These are phyloP conservation scores for Hypsopygia costalis DNA, from an alignment of 2,888 invertebrate genomes.

Conservation along the genomic window DNA sequence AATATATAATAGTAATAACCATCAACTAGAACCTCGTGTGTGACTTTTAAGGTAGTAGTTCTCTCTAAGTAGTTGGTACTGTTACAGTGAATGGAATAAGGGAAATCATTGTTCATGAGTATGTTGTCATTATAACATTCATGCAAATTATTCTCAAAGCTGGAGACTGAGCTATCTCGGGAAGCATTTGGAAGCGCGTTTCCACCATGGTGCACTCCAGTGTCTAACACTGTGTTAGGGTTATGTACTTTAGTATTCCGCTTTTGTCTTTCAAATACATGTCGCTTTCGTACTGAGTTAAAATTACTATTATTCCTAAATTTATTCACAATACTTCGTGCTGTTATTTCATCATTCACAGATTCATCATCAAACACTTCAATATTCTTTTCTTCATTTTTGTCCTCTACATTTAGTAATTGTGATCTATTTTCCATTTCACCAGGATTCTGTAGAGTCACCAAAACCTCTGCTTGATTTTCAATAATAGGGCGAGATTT, in stretches of 20 bases:
- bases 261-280: slow-evolving; percentile 36
- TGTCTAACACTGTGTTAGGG: slow-evolving; percentile 82
- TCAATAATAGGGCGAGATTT: slow-evolving; percentile 80
- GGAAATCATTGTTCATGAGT: slow-evolving; percentile 85
- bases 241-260: slow-evolving; percentile 59
- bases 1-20: slow-evolving; percentile 95
- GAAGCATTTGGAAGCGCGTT: slow-evolving; percentile 74
- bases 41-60: slow-evolving; percentile 82
- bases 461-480: slow-evolving; percentile 78
- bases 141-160: slow-evolving; percentile 89
- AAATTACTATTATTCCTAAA: background rate
- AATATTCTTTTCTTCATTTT: slow-evolving; percentile 15
- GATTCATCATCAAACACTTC: slow-evolving; percentile 12
- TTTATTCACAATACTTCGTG: background rate
- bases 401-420: slow-evolving; percentile 7
- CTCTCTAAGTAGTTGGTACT: slow-evolving; percentile 85
- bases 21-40: slow-evolving; percentile 86
- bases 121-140: slow-evolving; percentile 89
- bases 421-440: slow-evolving; percentile 23
- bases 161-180: slow-evolving; percentile 87
- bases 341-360: slow-evolving; percentile 9
- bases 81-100: slow-evolving; percentile 84
- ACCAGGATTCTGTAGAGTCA: slow-evolving; percentile 61
- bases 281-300: slow-evolving; percentile 8
- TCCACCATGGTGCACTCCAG: slow-evolving; percentile 89